Evolutionary conservation across 2,797 vertebrate genomes (phyloP).

Genomic region (Amazonetta brasiliensis): DNA sequence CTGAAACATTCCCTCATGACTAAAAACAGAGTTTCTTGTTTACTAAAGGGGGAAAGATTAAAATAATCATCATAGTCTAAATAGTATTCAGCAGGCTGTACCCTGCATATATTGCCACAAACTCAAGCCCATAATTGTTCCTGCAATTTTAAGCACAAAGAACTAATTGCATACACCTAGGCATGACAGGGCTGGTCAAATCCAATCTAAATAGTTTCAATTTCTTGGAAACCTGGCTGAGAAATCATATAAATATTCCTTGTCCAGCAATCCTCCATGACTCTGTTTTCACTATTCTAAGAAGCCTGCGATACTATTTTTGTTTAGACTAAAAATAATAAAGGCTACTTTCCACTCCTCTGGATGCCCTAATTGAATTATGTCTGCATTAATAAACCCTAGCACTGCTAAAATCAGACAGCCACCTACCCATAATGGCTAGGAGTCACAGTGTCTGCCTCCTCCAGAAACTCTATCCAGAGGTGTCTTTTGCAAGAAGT

Average conservation of each 20-base stretch:
- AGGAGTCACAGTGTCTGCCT: slow-evolving; percentile 1
- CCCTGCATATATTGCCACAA: neutral
- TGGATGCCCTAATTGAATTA: slow-evolving; percentile 30
- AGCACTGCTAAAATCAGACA: slow-evolving; percentile 26
- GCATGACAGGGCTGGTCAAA: slow-evolving; percentile 14
- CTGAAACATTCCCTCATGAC: neutral
- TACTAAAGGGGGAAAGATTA: neutral
- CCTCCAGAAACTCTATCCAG: slow-evolving; percentile 30
- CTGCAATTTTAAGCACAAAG: slow-evolving; percentile 1
- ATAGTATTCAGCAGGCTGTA: neutral
- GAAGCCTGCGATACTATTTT: slow-evolving; percentile 55
- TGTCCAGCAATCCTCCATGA: neutral
- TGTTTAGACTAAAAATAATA: slow-evolving; percentile 60
- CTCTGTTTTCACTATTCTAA: slow-evolving; percentile 34
- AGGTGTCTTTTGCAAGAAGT: slow-evolving; percentile 23
- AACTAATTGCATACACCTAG: slow-evolving; percentile 1
- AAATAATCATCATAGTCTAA: neutral
- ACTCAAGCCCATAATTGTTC: neutral
- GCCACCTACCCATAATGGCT: neutral
- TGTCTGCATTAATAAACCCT: slow-evolving; percentile 9
- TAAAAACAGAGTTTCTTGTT: neutral
- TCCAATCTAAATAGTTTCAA: slow-evolving; percentile 7
- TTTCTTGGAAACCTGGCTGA: slow-evolving; percentile 22
- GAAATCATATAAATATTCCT: slow-evolving; percentile 26
- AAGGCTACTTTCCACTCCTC: slow-evolving; percentile 27